phyloP scores from a whole-genome alignment of 2,888 invertebrate species.

The Lomographa bimaculata region DNA sequence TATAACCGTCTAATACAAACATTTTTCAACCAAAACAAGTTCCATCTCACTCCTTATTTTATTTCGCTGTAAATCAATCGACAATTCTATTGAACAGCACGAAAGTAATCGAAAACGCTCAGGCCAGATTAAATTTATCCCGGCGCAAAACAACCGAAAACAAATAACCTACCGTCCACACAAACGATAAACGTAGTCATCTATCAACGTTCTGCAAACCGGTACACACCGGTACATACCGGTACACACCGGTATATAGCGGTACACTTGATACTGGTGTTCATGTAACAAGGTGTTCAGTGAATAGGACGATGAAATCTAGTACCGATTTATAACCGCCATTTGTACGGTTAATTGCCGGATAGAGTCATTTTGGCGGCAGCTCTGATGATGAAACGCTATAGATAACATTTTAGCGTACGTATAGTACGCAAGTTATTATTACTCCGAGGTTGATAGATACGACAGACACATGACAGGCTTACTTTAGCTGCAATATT shows the following conservation, averaged over 20 bases:
- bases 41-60: too few relatives aligned
- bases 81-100: too few relatives aligned
- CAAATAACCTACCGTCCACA: constrained; percentile 11
- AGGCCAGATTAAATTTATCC: neutral
- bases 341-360: constrained; percentile 12
- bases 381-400: too few relatives aligned
- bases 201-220: constrained; percentile 19
- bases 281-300: constrained; percentile 19
- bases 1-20: too few relatives aligned
- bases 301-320: constrained; percentile 17
- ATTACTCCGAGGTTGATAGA: too few relatives aligned
- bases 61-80: too few relatives aligned
- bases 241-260: constrained; percentile 1
- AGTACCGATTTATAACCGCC: constrained; percentile 15
- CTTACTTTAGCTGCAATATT: too few relatives aligned
- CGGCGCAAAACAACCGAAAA: constrained; percentile 2
- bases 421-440: too few relatives aligned
- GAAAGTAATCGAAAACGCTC: too few relatives aligned
- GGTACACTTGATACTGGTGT: constrained; percentile 17
- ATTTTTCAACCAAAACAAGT: too few relatives aligned
- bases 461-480: too few relatives aligned
- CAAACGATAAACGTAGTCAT: constrained; percentile 21
- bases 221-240: constrained; percentile 4
- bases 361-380: neutral
- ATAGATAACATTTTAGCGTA: too few relatives aligned